These are phyloP conservation scores for Spea multiplicata DNA, from an alignment of 2,113 vertebrate species.

Conservation along the genomic window DNA sequence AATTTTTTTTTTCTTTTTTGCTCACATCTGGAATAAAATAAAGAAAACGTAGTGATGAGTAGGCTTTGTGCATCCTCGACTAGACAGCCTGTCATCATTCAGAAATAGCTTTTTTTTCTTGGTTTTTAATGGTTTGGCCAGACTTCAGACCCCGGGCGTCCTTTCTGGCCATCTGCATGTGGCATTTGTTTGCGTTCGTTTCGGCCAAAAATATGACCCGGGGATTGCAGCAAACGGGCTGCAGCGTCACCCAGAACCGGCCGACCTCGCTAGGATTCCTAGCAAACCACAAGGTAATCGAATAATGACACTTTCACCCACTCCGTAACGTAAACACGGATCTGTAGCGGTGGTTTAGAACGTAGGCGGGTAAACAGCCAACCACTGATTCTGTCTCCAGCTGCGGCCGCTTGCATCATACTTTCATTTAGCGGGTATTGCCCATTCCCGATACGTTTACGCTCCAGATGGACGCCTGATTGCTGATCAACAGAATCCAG, in stretches of 20 bases:
- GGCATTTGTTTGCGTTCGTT: conserved; percentile 37
- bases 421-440: too few relatives aligned
- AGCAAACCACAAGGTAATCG: neutral
- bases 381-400: too few relatives aligned
- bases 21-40: neutral
- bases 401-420: too few relatives aligned
- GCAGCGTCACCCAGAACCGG: neutral
- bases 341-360: neutral
- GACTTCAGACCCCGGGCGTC: conserved; percentile 48
- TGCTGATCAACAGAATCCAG: too few relatives aligned
- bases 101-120: conserved; percentile 49
- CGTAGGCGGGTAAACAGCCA: neutral
- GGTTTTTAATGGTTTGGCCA: conserved; percentile 54
- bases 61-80: conserved; percentile 45
- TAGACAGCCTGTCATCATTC: conserved; percentile 59
- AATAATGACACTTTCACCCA: neutral
- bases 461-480: too few relatives aligned
- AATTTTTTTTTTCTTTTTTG: neutral
- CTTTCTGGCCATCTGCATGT: conserved; percentile 51
- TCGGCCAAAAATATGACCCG: neutral
- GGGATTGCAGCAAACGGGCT: neutral
- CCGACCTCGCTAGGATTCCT: neutral
- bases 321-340: neutral
- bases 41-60: conserved; percentile 41
- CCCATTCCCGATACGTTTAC: too few relatives aligned